Percentiles rank a stretch among this genome's conserved stretches.
These are phyloP conservation scores for Orchestia grillus DNA, from an alignment of 1,140 invertebrate species.

Conservation along the genomic window DNA sequence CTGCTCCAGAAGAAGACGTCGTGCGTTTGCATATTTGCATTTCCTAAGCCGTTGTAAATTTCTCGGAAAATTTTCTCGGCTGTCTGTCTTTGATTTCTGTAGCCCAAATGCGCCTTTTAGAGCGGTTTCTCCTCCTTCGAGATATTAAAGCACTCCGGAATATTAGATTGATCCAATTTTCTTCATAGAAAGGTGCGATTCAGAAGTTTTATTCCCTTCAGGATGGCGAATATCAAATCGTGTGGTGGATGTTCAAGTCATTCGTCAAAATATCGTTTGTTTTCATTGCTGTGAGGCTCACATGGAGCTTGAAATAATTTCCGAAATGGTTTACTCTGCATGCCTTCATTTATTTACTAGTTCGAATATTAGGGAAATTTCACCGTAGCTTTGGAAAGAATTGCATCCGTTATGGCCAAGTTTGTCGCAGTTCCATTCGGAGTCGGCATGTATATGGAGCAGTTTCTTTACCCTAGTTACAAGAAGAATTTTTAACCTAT, in stretches of 20 bases:
- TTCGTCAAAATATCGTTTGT: background rate
- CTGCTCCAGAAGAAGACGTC: background rate
- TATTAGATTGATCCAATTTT: background rate
- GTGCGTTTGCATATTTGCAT: background rate
- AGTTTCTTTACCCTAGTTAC: no score
- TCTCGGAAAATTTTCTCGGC: background rate
- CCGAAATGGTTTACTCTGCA: background rate
- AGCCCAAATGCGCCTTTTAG: background rate
- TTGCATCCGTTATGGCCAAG: no score
- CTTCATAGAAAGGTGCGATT: background rate
- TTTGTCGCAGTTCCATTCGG: no score
- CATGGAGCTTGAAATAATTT: background rate
- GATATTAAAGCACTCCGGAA: background rate
- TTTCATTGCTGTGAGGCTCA: background rate
- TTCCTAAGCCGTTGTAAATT: background rate
- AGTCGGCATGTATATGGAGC: no score
- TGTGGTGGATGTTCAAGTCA: background rate
- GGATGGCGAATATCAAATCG: background rate
- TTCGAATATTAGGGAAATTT: background rate
- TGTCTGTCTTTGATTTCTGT: background rate
- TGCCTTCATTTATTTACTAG: background rate
- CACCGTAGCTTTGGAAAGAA: background rate
- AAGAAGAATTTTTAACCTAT: no score
- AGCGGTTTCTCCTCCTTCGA: background rate
- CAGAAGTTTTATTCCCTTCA: background rate